Conservation (phyloP, 1,140 invertebrate genomes). For the Diplogasteroides magnus region DNA sequence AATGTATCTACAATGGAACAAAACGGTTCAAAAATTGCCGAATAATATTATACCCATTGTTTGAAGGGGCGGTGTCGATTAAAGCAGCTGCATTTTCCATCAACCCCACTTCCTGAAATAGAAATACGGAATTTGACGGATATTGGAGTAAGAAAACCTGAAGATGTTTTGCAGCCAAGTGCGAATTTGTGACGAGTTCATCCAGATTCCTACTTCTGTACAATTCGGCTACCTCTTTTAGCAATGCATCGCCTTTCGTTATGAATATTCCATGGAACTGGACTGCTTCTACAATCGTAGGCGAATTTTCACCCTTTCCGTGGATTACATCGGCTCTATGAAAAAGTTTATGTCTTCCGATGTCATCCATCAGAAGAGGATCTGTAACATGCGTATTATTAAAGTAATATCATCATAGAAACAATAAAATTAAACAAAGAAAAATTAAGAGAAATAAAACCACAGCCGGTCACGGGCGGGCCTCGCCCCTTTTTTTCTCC, state of each 20-base stretch:
- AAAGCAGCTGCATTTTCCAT: constrained; percentile 41
- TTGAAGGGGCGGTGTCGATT: constrained; percentile 39
- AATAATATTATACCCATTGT: constrained; percentile 37
- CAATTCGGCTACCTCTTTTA: constrained; percentile 36
- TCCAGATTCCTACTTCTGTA: constrained; percentile 40
- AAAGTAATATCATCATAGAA: no score
- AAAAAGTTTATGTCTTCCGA: constrained; percentile 6
- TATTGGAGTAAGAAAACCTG: constrained; percentile 31
- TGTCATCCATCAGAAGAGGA: no score
- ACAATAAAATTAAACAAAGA: no score
- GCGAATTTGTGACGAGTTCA: constrained; percentile 44
- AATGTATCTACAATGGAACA: no score
- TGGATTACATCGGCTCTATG: constrained; percentile 16
- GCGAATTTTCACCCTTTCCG: constrained; percentile 23
- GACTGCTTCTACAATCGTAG: constrained; percentile 34
- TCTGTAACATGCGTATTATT: no score
- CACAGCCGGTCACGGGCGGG: no score
- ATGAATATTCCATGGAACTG: constrained; percentile 44
- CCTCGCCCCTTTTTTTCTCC: no score
- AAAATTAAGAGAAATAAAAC: no score
- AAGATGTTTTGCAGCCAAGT: constrained; percentile 44
- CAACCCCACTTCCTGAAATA: constrained; percentile 46
- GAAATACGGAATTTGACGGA: background rate
- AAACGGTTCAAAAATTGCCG: no score
- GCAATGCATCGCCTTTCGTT: constrained; percentile 46